These are phyloP conservation scores for Elachura formosa DNA, from an alignment of 2,113 vertebrate species.

Conservation along the genomic window DNA sequence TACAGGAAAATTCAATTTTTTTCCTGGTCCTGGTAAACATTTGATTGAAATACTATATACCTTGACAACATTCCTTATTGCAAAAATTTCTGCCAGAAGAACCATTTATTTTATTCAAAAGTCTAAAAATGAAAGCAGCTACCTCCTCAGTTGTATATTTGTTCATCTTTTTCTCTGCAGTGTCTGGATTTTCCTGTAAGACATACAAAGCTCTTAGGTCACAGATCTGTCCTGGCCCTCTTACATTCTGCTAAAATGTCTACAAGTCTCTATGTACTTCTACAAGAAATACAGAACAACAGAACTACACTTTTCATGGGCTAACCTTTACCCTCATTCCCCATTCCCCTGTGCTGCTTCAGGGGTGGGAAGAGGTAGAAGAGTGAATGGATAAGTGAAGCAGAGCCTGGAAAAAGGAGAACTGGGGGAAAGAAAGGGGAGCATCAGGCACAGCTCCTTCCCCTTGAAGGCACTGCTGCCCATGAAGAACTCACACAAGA, in stretches of 20 bases:
- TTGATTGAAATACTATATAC: not conserved
- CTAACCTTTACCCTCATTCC: not conserved
- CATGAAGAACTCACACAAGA: accelerated
- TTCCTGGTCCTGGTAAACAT: not conserved
- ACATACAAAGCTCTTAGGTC: not conserved
- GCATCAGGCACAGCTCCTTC: not conserved
- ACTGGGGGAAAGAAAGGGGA: not conserved
- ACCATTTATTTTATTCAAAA: not conserved
- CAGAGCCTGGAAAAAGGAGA: not conserved
- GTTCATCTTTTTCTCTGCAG: not conserved
- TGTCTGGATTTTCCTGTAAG: not conserved
- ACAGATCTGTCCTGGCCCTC: not conserved
- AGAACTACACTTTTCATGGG: not conserved
- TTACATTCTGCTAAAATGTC: not conserved
- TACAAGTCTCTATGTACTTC: not conserved
- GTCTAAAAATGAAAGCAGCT: not conserved
- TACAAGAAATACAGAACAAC: not conserved
- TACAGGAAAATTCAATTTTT: not conserved
- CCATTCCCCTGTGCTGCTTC: not conserved
- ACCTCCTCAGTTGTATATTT: not conserved
- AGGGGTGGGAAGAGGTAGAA: not conserved
- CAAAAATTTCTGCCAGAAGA: not conserved
- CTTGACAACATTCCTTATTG: not conserved
- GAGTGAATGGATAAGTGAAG: not conserved
- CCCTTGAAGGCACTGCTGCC: not conserved